phyloP scores from a whole-genome alignment of 2,113 vertebrate species.

The Neolamprologus devosi region DNA sequence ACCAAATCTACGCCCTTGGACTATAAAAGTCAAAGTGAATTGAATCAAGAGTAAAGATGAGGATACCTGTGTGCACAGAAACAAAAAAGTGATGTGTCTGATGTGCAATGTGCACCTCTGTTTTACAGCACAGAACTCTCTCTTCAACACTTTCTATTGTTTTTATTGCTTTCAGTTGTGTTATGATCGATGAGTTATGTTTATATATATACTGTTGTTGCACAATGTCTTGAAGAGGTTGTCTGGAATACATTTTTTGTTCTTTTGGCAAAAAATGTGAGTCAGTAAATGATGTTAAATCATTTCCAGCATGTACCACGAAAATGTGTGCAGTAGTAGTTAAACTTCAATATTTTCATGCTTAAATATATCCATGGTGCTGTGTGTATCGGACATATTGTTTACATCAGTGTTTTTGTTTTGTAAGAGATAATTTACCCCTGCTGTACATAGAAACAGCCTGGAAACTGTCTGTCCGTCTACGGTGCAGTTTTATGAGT shows the following conservation, averaged over 20 bases:
- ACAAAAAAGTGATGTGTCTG: background rate
- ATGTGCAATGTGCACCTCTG: accelerated
- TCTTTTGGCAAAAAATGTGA: background rate
- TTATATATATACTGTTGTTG: background rate
- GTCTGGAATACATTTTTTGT: background rate
- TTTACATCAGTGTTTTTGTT: background rate
- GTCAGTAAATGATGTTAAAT: background rate
- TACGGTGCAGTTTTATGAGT: background rate
- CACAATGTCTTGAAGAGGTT: background rate
- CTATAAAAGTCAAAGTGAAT: background rate
- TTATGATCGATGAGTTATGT: accelerated
- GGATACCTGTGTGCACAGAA: background rate
- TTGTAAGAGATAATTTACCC: accelerated
- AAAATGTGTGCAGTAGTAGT: background rate
- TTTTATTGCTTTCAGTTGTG: background rate
- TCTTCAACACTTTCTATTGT: background rate
- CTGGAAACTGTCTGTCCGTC: background rate
- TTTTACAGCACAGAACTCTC: background rate
- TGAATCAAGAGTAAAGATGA: background rate
- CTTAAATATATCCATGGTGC: background rate
- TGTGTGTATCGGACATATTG: background rate
- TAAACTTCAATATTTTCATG: background rate
- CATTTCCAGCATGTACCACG: accelerated
- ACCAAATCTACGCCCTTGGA: background rate
- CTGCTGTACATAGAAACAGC: accelerated